Evolutionary conservation across 2,113 vertebrate species (phyloP), one percentile per base, ranked within the genome.

Genomic region (Hipposideros armiger): DNA sequence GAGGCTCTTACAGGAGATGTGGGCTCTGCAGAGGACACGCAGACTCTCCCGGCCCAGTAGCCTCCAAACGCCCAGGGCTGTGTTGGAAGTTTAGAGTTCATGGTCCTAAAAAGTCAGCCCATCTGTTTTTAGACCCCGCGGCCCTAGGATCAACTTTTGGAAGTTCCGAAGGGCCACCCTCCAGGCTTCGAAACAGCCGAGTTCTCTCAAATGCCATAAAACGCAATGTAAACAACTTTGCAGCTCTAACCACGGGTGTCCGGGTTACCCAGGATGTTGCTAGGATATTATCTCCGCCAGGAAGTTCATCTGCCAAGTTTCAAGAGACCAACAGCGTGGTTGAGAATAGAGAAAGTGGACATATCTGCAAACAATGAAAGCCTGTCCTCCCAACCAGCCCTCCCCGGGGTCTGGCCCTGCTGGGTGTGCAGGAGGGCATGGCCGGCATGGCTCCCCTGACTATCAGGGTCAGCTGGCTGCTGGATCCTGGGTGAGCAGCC

Each of bases 281-380:
- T 98, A 98, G 96, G 98, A 97, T 97, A 97, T 97, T 97, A 97
- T 98, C 98, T 97, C 74, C 26, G 66, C 95, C 72, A 76, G 97
- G 97, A 98, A 96, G 96, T 95, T 90, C 92, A 47, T 80, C 80
- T 40, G 84, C 96, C 93, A 91, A 93, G 94, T 81, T 69, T 67
- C 73, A 97, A 95, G 97, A 97, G 97, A 97, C 78, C 97, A 90
- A 94, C 54, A 85, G 93, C 74, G 73, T 28, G 94, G 96, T 83
- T 93, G 97, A 90, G 7, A 24, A 30, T 52, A 52, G 1, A 4
- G 87, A 69, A 11, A 19, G 42, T 3, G 40, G 92, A 80, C 88
- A 1, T 86, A 74, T 89, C 96, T 96, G 95, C 90, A 97, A 87
- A 95, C 84, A 80, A 89, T 72, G 2, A 20, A 32, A 1, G 0